A percentile compares a stretch with the other conserved stretches of the same genome.
phyloP scores from a whole-genome alignment of 35 echinoderm and acorn worm genomes.

The Apostichopus japonicus region DNA sequence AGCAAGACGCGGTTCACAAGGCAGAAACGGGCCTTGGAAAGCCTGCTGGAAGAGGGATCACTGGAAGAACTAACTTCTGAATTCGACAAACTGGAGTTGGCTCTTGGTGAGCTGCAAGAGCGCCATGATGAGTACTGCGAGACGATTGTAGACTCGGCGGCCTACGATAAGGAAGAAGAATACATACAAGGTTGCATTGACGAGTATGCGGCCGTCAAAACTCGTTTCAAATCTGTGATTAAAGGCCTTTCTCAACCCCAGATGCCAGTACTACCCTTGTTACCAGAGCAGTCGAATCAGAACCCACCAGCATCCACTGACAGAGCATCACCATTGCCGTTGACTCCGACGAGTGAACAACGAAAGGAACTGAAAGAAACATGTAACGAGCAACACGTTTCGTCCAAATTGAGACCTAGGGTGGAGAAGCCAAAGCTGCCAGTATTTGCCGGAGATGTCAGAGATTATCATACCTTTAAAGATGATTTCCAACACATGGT shows the following conservation, averaged over 20 bases:
- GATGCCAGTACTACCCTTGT: background rate
- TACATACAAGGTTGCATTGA: constrained; percentile 13
- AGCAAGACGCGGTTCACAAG: constrained; percentile 46
- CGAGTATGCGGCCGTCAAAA: constrained; percentile 23
- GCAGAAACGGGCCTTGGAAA: constrained; percentile 13
- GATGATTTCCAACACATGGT: constrained; percentile 50
- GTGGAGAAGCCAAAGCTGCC: constrained; percentile 66
- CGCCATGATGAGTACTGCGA: constrained; percentile 54
- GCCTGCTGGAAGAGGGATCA: background rate
- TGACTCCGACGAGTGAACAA: too few species aligned
- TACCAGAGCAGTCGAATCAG: background rate
- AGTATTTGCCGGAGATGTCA: constrained; percentile 68
- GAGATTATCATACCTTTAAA: constrained; percentile 75
- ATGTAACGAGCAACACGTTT: background rate
- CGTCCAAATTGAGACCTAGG: background rate
- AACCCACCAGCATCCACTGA: too few species aligned
- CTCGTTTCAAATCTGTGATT: background rate
- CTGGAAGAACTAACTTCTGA: constrained; percentile 28
- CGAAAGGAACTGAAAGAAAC: too few species aligned
- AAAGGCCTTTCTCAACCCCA: background rate
- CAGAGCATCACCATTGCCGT: too few species aligned
- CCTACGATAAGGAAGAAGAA: constrained; percentile 48
- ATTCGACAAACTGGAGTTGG: constrained; percentile 25
- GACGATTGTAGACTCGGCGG: constrained; percentile 17
- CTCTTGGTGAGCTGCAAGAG: constrained; percentile 32